phyloP scores from a whole-genome alignment of 2,113 vertebrate species.

The Heterochromis multidens region DNA sequence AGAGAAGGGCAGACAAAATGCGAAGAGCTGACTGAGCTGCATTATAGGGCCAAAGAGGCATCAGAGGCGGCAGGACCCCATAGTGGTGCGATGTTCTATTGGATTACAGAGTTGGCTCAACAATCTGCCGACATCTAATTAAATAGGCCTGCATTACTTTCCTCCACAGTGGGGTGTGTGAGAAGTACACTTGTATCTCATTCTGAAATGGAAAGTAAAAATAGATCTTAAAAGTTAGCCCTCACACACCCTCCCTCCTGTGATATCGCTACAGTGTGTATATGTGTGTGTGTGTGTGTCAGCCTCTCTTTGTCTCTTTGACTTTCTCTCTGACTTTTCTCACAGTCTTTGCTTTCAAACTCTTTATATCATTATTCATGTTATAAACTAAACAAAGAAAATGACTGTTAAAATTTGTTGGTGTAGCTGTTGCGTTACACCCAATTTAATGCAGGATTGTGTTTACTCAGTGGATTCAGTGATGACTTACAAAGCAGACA shows the following conservation, averaged over 20 bases:
- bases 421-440: not conserved
- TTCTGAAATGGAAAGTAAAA: conserved; percentile 76
- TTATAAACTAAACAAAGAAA: conserved; percentile 13
- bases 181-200: conserved; percentile 66
- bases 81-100: conserved; percentile 62
- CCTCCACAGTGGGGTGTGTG: conserved; percentile 59
- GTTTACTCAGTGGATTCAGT: conserved; percentile 17
- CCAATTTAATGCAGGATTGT: not conserved
- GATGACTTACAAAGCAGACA: not conserved
- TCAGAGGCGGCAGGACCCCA: conserved; percentile 63
- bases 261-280: conserved; percentile 15
- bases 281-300: not conserved
- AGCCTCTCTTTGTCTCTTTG: not conserved
- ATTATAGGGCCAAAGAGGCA: conserved; percentile 60
- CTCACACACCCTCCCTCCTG: not conserved
- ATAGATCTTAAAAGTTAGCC: conserved; percentile 65
- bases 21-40: conserved; percentile 65
- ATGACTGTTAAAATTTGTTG: not conserved
- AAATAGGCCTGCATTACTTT: conserved; percentile 76
- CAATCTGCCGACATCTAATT: conserved; percentile 77
- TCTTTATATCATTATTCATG: not conserved
- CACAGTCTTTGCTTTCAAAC: conserved; percentile 6
- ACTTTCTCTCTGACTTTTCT: conserved; percentile 25
- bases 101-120: conserved; percentile 75
- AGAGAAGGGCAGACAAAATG: conserved; percentile 65